Base-by-base conservation (phyloP, 2,797 vertebrate genomes). In the Micromesistius poutassou region DNA sequence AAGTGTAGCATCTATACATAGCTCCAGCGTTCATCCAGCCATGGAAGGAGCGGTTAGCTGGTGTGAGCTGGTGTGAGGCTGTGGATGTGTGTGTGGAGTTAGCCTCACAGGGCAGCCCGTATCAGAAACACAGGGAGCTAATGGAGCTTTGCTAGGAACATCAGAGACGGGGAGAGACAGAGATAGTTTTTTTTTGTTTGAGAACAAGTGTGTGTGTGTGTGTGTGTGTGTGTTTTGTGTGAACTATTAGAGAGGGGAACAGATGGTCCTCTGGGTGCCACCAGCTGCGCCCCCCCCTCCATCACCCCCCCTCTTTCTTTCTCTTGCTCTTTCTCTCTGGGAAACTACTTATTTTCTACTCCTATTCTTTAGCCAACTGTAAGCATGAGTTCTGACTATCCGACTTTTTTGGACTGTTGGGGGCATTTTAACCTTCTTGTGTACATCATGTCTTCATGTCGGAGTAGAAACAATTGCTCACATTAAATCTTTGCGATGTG, bases 201-300 rank as follows among this genome's bases (percentile, higher is more conserved):
- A 72, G 76, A 80, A 81, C 76, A 79, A 81, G 76, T 28, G 66
- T 78, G 79, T 75, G 79, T 73, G 74, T 73, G 68, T 22, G 73
- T 33, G 36, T 75, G 66, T 40, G 73, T 74, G 6, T 72, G n/a
- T 46, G 33, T 62, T 62, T n/a, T 25, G n/a, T 71, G 77, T 62
- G 82, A 87, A 88, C 90, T 92, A 92, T 91, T 88, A 89, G 80
- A 94, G 91, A 91, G 88, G 90, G 85, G 89, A 95, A 93, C 96
- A 96, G 96, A 95, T 96, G 96, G 94, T 91, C 89, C 89, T 90
- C 91, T 95, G 94, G 95, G 95, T 96, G 95, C 93, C 92, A 91
- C 94, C 96, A 96, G 95, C 95, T 95, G 95, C 93, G 93, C 80
- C 90, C 88, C 82, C 82, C 80, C 86, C 77, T 76, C 81, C 82